phyloP scores from a whole-genome alignment of 2,797 vertebrate genomes.

The Gallirallus australis region DNA sequence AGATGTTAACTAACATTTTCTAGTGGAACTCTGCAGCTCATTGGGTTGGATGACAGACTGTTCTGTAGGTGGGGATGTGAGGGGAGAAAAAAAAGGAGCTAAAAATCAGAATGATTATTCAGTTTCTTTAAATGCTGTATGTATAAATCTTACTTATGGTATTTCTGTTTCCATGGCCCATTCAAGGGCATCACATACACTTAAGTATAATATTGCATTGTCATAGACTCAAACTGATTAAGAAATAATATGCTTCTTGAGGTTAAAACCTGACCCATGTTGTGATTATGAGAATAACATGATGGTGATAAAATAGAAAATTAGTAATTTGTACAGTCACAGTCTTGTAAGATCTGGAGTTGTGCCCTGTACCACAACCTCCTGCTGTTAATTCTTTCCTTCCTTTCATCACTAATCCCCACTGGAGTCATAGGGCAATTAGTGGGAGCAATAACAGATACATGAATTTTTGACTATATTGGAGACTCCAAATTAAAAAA shows the following conservation, averaged over 20 bases:
- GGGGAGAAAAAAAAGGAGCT: not conserved
- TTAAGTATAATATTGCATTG: not conserved
- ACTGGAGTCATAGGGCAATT: not conserved
- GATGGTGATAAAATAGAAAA: not conserved
- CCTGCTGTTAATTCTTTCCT: not conserved
- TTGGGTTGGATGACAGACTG: not conserved
- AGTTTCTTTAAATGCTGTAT: not conserved
- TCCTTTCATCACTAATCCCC: not conserved
- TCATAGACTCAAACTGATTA: not conserved
- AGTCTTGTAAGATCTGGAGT: not conserved
- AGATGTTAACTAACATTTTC: not conserved
- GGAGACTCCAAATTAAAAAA: not conserved
- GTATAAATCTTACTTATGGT: not conserved
- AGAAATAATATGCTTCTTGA: not conserved
- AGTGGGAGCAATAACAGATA: not conserved
- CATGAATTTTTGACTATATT: not conserved
- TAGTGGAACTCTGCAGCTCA: not conserved
- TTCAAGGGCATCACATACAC: not conserved
- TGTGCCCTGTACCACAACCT: not conserved
- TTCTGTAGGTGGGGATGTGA: not conserved
- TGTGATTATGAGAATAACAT: slow-evolving; percentile 21
- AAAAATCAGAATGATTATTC: not conserved
- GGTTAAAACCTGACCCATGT: not conserved
- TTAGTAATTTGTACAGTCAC: not conserved
- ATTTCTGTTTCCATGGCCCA: not conserved